Conservation (phyloP, 2,888 invertebrate species). For the Phyllotreta striolata region DNA sequence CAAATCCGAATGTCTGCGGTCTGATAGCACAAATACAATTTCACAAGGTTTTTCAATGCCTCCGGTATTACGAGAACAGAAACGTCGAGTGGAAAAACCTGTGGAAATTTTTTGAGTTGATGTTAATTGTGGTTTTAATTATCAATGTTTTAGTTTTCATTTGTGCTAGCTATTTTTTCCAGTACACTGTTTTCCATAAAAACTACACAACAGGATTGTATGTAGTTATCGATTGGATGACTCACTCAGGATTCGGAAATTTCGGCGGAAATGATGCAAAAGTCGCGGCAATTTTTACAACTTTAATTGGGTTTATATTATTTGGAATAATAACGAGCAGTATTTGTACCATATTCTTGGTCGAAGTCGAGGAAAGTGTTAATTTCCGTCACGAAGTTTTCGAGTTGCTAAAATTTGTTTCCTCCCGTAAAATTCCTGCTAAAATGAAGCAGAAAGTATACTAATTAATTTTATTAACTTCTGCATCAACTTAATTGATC, state of each 20-base stretch:
- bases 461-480: not conserved
- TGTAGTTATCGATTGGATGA: conserved; percentile 30
- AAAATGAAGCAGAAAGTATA: conserved; percentile 28
- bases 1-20: conserved; percentile 26
- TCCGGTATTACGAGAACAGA: conserved; percentile 26
- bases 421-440: conserved; percentile 18
- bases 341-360: conserved; percentile 23
- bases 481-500: not conserved
- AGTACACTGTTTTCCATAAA: not conserved
- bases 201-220: conserved; percentile 28
- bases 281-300: conserved; percentile 18
- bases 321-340: conserved; percentile 24
- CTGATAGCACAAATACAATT: conserved; percentile 33
- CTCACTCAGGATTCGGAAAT: conserved; percentile 31
- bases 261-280: conserved; percentile 14
- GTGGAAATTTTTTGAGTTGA: conserved; percentile 24
- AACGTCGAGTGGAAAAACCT: conserved; percentile 10
- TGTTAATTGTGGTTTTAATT: conserved; percentile 19
- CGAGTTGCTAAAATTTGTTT: conserved; percentile 25
- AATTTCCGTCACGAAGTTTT: conserved; percentile 24
- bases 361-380: conserved; percentile 19
- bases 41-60: conserved; percentile 32
- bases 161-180: too few species aligned
- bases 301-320: conserved; percentile 32
- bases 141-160: conserved; percentile 27